Evolutionary conservation across 2,888 invertebrate genomes (phyloP), one percentile per base, ranked within the genome.

Genomic region (Bedellia somnulentella): DNA sequence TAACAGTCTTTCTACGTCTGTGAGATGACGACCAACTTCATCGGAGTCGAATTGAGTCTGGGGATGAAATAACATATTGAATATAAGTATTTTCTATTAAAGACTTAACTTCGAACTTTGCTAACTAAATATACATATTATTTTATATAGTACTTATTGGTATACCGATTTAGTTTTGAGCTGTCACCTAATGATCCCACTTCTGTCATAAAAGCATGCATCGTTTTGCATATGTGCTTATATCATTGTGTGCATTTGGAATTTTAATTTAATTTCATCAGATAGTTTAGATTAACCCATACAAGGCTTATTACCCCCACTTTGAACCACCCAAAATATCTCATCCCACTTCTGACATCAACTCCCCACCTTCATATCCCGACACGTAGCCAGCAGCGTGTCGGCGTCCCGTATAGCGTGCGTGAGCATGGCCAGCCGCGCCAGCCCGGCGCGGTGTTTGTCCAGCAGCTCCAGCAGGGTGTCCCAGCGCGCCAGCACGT

Each of bases 1-100:
- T 32, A 98, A 70, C 24, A 96, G 75, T 40, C 98, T 95, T 58
- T 98, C 97, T 5, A 95, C 96, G 21, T 92, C 97, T 36, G 94
- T 78, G 29, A 98, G 73, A 75, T 99, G 98, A 0, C 93, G 89
- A 0, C 96, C 97, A 3, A 90, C 89, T 53, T 96, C 96, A 30
- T 85, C 88, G 0, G 93, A 91, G 36, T 83, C 81, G 59, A 89
- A 83, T 42, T 82, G 81, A 0, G 80, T 59, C 85, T 85, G 52
- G 6, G 17, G 29, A 17, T n/a, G n/a, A 12, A 15, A 4, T 18
- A 18, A 2, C 8, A 15, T 10, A 15, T 12, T 27, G 12, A 15
- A 27, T 27, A 15, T 27, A 15, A 27, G 2, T 15, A 4, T n/a
- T n/a, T n/a, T n/a, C n/a, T n/a, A n/a, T n/a, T n/a, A n/a, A n/a